phyloP scores from a whole-genome alignment of 2,113 vertebrate genomes.

The Microcebus lehilahytsara region DNA sequence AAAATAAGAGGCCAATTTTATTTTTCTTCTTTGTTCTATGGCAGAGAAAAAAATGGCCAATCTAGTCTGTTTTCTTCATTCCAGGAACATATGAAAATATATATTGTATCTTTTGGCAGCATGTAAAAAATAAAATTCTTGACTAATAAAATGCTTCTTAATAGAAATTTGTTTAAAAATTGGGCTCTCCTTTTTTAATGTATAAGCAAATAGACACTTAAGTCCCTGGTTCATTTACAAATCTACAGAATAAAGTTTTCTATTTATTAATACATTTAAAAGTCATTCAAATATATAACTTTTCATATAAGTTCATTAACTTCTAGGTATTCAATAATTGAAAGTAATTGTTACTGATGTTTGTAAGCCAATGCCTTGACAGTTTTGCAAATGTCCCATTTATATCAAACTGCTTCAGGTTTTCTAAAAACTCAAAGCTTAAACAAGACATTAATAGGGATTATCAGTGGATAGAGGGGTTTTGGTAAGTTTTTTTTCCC shows the following conservation, averaged over 20 bases:
- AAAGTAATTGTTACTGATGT: not conserved
- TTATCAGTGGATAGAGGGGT: not conserved
- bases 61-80: not conserved
- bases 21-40: not conserved
- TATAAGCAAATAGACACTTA: not conserved
- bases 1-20: not conserved
- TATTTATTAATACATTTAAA: not conserved
- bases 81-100: not conserved
- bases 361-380: not conserved
- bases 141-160: not conserved
- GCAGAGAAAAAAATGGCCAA: not conserved
- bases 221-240: not conserved
- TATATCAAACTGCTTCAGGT: not conserved
- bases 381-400: not conserved
- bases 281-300: not conserved
- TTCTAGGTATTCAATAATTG: not conserved
- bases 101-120: not conserved
- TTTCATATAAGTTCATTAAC: not conserved
- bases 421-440: not conserved
- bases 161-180: not conserved
- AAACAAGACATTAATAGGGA: not conserved
- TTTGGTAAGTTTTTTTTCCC: not conserved
- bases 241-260: not conserved
- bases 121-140: not conserved
- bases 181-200: not conserved